phyloP scores from a whole-genome alignment of 1,140 invertebrate species.

The Tigriopus japonicus region DNA sequence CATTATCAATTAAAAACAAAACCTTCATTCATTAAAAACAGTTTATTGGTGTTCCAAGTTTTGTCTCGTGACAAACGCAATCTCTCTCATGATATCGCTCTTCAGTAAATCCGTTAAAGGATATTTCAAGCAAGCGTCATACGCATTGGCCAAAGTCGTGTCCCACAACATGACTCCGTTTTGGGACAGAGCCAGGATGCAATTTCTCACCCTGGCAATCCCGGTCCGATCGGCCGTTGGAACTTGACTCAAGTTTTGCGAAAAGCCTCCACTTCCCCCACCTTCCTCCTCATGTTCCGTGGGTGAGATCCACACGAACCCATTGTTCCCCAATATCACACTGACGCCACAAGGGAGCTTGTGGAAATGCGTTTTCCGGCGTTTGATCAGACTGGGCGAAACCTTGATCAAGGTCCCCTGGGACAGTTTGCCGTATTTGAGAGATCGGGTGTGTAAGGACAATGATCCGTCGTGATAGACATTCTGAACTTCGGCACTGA shows the following conservation, averaged over 20 bases:
- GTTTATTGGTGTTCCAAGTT: slow-evolving; percentile 13
- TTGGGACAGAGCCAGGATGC: slow-evolving; percentile 59
- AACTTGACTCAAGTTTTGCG: not conserved
- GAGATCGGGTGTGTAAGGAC: slow-evolving; percentile 80
- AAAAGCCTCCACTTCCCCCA: not conserved
- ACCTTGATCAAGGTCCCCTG: slow-evolving; percentile 82
- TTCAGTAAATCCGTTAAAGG: slow-evolving; percentile 48
- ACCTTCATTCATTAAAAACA: too few species aligned
- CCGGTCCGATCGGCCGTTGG: slow-evolving; percentile 31
- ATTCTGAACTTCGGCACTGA: slow-evolving; percentile 91
- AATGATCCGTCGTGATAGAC: slow-evolving; percentile 75
- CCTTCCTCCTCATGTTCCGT: slow-evolving; percentile 21
- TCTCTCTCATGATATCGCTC: slow-evolving; percentile 57
- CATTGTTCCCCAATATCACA: slow-evolving; percentile 89
- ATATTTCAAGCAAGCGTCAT: slow-evolving; percentile 58
- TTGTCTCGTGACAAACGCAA: slow-evolving; percentile 25
- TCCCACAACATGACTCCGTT: slow-evolving; percentile 77
- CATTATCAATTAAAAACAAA: too few species aligned
- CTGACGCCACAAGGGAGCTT: slow-evolving; percentile 71
- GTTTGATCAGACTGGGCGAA: slow-evolving; percentile 63
- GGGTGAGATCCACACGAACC: slow-evolving; percentile 84
- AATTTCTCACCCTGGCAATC: slow-evolving; percentile 71
- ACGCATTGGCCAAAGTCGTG: slow-evolving; percentile 75
- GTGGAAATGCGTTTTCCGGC: slow-evolving; percentile 91
- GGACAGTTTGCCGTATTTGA: slow-evolving; percentile 86